phyloP scores from a whole-genome alignment of 2,888 invertebrate genomes.

The Dioctria rufipes region DNA sequence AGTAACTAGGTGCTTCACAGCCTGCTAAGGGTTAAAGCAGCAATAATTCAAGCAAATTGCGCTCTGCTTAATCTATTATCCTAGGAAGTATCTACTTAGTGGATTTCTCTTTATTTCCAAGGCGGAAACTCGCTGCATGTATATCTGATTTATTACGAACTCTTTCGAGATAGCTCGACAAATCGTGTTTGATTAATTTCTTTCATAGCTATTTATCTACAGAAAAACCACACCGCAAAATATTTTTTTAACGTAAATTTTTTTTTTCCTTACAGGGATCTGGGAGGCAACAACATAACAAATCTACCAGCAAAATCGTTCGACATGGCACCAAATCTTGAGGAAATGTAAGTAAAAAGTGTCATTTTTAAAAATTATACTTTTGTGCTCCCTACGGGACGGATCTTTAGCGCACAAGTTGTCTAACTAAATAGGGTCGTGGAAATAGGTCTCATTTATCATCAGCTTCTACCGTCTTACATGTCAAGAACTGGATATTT shows the following conservation, averaged over 20 bases:
- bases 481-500: no score
- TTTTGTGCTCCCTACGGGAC: constrained; percentile 37
- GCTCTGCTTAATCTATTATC: constrained; percentile 34
- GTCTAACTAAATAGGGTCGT: constrained; percentile 34
- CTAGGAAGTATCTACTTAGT: constrained; percentile 34
- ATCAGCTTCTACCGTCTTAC: no score
- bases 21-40: constrained; percentile 17
- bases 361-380: constrained; percentile 29
- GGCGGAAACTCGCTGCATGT: neutral
- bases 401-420: constrained; percentile 59
- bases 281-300: constrained; percentile 86
- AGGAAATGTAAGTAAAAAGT: constrained; percentile 80
- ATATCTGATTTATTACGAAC: constrained; percentile 23
- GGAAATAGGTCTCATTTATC: constrained; percentile 61
- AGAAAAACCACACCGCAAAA: neutral
- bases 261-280: constrained; percentile 76
- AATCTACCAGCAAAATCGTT: constrained; percentile 80
- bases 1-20: neutral
- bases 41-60: constrained; percentile 47
- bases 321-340: constrained; percentile 77
- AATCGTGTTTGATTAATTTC: constrained; percentile 56
- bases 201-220: constrained; percentile 26
- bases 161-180: constrained; percentile 41
- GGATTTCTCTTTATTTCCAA: constrained; percentile 2
- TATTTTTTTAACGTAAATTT: constrained; percentile 12